phyloP scores from a whole-genome alignment of 2,113 vertebrate species.

The Pseudorasbora parva region DNA sequence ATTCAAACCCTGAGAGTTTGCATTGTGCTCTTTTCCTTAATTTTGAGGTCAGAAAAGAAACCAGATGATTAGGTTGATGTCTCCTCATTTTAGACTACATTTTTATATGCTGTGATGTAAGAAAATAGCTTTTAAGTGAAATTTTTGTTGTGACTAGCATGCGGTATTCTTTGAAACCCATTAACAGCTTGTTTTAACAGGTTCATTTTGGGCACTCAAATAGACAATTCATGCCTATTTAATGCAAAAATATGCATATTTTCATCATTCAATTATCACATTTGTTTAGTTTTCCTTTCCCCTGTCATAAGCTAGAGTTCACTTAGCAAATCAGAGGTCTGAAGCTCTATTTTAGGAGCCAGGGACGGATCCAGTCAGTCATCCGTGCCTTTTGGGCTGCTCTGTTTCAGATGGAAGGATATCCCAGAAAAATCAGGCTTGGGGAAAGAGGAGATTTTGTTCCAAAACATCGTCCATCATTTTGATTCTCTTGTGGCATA shows the following conservation, averaged over 20 bases:
- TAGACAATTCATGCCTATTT: neutral
- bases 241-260: neutral
- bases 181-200: slow-evolving; percentile 10
- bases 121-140: neutral
- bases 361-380: slow-evolving; percentile 23
- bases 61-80: neutral
- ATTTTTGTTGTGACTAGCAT: neutral
- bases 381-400: neutral
- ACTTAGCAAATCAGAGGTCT: slow-evolving; percentile 47
- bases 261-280: slow-evolving; percentile 38
- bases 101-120: neutral
- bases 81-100: neutral
- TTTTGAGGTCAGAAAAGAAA: neutral
- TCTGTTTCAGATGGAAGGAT: slow-evolving; percentile 9
- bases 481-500: slow-evolving; percentile 30
- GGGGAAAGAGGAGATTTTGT: slow-evolving; percentile 14
- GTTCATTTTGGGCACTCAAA: neutral
- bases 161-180: neutral
- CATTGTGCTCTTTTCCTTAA: neutral
- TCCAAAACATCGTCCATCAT: slow-evolving; percentile 51
- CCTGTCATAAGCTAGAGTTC: slow-evolving; percentile 30
- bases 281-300: slow-evolving; percentile 28
- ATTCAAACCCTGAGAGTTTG: too few species aligned
- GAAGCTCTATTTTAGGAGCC: slow-evolving; percentile 48
- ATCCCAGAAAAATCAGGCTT: neutral